Base-by-base conservation (phyloP, 1,140 invertebrate species). In the Drosophila grimshawi region DNA sequence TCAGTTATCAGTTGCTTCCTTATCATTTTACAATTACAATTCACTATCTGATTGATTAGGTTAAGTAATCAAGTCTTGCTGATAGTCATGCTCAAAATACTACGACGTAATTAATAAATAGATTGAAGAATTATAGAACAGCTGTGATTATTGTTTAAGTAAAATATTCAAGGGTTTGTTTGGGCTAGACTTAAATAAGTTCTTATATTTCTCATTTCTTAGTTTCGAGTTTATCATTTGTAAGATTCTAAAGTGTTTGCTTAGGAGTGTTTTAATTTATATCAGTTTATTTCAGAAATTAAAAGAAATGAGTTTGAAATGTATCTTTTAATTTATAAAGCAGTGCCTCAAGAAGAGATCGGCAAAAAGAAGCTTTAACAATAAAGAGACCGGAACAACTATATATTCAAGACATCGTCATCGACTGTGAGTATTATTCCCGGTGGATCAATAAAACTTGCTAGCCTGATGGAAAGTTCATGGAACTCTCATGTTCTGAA, bases 391-490 rank as follows among this genome's bases (percentile, higher is more conserved):
- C 45, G 27, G 33, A 19, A 29, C 29, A 10, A 48, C 49, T 68
- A 68, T 56, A 60, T 60, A 4, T 46, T 52, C 19, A 53, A 69
- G 39, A 45, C 37, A 19, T 53, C 48, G 46, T 72, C 63, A 46
- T 66, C 52, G 7, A 27, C 10, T 60, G 30, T 59, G 3, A 27
- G 48, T 30, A 46, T 67, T 60, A 52, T 60, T 60, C 37, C 3
- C 55, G 10, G 19, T 30, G 55, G 43, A 10, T 35, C 37, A 57
- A 66, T 11, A 72, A 55, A 68, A 61, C 56, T 37, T 63, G 29
- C 33, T 35, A 73, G 6, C 19, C 30, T 29, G 39, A n/a, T n/a
- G 3, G 19, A 45, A 63, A 79, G 78, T 86, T 81, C 83, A 68
- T 37, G 49, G 55, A 86, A 73, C 82, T 79, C 51, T 35, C 41